A percentile compares a stretch with the other conserved stretches of the same genome.
These are phyloP conservation scores for Diplazon laetatorius DNA, from an alignment of 2,888 invertebrate species.

Conservation along the genomic window DNA sequence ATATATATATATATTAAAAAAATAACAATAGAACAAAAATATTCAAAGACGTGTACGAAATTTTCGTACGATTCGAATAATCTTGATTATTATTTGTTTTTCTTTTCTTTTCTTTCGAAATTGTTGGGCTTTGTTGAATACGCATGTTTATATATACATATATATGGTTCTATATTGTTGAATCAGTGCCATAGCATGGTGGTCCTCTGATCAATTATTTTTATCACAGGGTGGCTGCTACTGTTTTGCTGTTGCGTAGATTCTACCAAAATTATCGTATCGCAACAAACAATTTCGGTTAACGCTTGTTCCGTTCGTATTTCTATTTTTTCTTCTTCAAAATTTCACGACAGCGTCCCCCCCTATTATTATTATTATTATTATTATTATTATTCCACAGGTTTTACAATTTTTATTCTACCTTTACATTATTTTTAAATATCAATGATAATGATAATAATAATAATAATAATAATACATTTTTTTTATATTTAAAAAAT, in stretches of 20 bases:
- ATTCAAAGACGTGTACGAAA: too few relatives aligned
- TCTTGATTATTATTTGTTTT: too few relatives aligned
- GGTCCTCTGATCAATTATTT: constrained; percentile 47
- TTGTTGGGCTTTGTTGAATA: constrained; percentile 59
- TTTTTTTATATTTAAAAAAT: too few relatives aligned
- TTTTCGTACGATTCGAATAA: too few relatives aligned
- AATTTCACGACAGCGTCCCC: constrained; percentile 10
- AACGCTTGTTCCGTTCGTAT: constrained; percentile 39
- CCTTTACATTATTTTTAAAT: too few relatives aligned
- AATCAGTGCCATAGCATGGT: constrained; percentile 60
- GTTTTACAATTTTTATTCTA: too few relatives aligned
- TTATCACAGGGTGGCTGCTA: constrained; percentile 8
- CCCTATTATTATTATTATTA: neutral
- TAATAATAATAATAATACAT: too few relatives aligned
- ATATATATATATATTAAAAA: neutral
- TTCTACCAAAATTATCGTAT: constrained; percentile 27
- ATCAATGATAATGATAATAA: too few relatives aligned
- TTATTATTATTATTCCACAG: neutral
- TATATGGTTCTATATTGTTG: constrained; percentile 57
- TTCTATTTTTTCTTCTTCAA: too few relatives aligned
- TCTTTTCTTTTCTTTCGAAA: too few relatives aligned
- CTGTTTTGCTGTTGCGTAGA: constrained; percentile 1
- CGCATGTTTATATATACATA: constrained; percentile 57
- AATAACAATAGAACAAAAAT: too few relatives aligned
- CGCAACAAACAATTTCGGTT: constrained; percentile 27